A percentile compares a stretch with the other conserved stretches of the same genome.
Conservation (phyloP, 2,888 invertebrate genomes). For the Xylota sylvarum region DNA sequence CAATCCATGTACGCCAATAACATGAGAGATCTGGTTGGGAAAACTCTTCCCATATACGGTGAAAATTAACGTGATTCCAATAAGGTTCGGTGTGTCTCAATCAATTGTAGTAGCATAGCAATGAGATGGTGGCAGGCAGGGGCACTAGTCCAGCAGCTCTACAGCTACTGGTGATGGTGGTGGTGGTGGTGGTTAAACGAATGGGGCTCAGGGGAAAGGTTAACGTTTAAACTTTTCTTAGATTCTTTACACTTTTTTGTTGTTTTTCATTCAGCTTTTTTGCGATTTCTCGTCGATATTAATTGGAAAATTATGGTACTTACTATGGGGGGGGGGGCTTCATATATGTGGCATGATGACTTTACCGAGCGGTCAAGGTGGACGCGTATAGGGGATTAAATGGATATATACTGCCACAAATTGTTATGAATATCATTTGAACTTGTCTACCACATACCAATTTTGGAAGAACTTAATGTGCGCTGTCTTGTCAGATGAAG, state of each 20-base stretch:
- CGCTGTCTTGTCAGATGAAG: constrained; percentile 60
- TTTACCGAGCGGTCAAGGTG: constrained; percentile 72
- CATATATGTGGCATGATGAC: constrained; percentile 52
- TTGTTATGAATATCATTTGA: constrained; percentile 76
- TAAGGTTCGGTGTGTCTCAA: constrained; percentile 73
- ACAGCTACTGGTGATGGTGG: constrained; percentile 18
- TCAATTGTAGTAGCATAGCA: constrained; percentile 46
- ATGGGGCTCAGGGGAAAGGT: constrained; percentile 65
- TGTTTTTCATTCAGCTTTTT: constrained; percentile 31
- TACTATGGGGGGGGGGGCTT: constrained; percentile 2
- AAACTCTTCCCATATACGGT: constrained; percentile 82
- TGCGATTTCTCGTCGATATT: constrained; percentile 59
- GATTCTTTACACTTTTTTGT: constrained; percentile 16
- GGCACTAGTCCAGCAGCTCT: constrained; percentile 26
- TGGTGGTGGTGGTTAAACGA: constrained; percentile 48
- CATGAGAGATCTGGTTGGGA: constrained; percentile 80
- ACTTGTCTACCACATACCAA: constrained; percentile 73
- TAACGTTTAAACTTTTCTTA: constrained; percentile 53
- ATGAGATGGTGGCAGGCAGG: constrained; percentile 14
- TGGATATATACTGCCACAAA: constrained; percentile 74
- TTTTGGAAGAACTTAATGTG: constrained; percentile 67
- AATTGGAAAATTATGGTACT: constrained; percentile 70
- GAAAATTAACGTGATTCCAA: constrained; percentile 80
- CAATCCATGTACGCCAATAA: constrained; percentile 60
- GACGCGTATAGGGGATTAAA: constrained; percentile 72